Conservation (phyloP, 2,113 vertebrate species). For the Nematolebias whitei region DNA sequence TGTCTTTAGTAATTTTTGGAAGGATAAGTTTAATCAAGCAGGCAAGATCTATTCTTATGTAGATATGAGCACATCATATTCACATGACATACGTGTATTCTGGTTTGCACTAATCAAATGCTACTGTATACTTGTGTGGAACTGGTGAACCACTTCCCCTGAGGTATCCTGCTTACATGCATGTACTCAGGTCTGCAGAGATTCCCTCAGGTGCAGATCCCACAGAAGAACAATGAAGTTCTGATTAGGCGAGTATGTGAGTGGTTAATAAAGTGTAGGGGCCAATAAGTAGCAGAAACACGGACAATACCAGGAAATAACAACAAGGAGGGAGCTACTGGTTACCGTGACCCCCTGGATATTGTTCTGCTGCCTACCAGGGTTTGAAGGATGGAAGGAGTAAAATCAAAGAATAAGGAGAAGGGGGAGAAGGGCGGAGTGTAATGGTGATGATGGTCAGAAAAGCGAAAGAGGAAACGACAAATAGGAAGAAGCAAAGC, state of each 20-base stretch:
- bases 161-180: conserved; percentile 35
- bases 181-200: conserved; percentile 31
- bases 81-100: too few relatives aligned
- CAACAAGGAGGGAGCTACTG: conserved; percentile 63
- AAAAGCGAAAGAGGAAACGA: conserved; percentile 51
- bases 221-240: conserved; percentile 1
- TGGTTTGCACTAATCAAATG: conserved; percentile 2
- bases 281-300: conserved; percentile 53
- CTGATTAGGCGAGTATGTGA: conserved; percentile 48
- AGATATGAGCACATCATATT: neutral
- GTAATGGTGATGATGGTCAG: conserved; percentile 19
- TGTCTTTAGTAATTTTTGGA: too few relatives aligned
- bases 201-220: conserved; percentile 29
- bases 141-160: conserved; percentile 26
- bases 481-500: conserved; percentile 45
- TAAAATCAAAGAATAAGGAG: conserved; percentile 38
- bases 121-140: conserved; percentile 11
- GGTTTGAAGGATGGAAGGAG: conserved; percentile 66
- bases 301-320: conserved; percentile 76
- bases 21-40: too few relatives aligned
- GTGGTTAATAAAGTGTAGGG: conserved; percentile 58
- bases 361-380: conserved; percentile 68
- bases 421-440: conserved; percentile 21
- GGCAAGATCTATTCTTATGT: too few relatives aligned
- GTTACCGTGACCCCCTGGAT: conserved; percentile 71